Percentiles rank a stretch among this genome's conserved stretches.
Conservation (phyloP, 2,113 vertebrate species). For the Colossoma macropomum region DNA sequence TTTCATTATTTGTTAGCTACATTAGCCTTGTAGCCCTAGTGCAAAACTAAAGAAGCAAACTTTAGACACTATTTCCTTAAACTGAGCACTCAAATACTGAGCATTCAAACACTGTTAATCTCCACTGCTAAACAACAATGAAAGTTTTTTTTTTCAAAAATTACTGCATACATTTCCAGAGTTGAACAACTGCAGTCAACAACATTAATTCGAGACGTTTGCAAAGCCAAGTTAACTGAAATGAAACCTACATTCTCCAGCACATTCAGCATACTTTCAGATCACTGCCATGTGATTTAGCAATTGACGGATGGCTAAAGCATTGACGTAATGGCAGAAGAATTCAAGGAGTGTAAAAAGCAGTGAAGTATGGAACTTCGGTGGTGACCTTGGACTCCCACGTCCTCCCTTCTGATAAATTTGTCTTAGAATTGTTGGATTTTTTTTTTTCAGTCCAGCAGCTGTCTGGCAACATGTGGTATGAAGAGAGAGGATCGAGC, state of each 20-base stretch:
- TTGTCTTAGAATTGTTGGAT: slow-evolving; percentile 9
- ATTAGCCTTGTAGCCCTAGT: not conserved
- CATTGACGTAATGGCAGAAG: slow-evolving; percentile 33
- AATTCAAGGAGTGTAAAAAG: slow-evolving; percentile 42
- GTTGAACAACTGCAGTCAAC: not conserved
- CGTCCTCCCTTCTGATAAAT: slow-evolving; percentile 46
- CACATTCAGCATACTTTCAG: slow-evolving; percentile 4
- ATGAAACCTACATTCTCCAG: not conserved
- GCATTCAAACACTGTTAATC: too few species aligned
- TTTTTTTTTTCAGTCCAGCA: slow-evolving; percentile 36
- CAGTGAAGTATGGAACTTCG: slow-evolving; percentile 33
- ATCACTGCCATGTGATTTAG: slow-evolving; percentile 35
- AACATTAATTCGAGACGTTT: not conserved
- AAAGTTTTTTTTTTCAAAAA: too few species aligned
- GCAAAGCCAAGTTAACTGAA: not conserved
- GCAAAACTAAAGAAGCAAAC: not conserved
- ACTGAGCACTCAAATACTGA: too few species aligned
- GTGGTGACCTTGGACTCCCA: slow-evolving; percentile 3
- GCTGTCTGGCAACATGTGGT: slow-evolving; percentile 58
- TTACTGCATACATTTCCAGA: not conserved
- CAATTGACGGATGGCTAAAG: slow-evolving; percentile 11
- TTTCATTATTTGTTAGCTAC: not conserved
- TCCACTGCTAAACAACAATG: too few species aligned
- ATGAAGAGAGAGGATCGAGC: slow-evolving; percentile 31
- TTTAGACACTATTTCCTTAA: too few species aligned